Conservation (phyloP, 2,113 vertebrate species). For the Grallaria varia region DNA sequence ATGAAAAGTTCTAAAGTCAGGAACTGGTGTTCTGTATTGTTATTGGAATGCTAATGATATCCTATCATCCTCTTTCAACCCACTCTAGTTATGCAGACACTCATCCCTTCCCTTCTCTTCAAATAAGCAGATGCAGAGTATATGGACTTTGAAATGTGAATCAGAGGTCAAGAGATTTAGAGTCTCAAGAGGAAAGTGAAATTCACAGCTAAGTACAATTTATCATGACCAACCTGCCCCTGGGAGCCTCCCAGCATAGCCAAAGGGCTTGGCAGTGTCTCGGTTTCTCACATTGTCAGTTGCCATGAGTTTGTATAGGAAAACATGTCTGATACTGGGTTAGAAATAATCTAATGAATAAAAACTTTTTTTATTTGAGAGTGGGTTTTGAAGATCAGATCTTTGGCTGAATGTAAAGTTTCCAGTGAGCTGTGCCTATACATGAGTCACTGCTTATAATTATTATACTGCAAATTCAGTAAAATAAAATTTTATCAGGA, state of each 20-base stretch:
- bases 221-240: neutral
- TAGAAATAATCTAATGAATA: neutral
- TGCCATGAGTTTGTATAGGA: neutral
- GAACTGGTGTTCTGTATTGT: neutral
- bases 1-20: neutral
- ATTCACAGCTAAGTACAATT: neutral
- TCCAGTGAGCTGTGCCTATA: neutral
- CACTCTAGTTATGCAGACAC: neutral
- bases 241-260: neutral
- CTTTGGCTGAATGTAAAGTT: neutral
- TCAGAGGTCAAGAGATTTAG: neutral
- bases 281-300: neutral
- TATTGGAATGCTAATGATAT: neutral
- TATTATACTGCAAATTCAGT: neutral
- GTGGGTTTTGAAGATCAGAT: neutral
- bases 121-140: neutral
- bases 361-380: neutral
- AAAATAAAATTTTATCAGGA: neutral
- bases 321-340: neutral
- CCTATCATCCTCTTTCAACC: neutral
- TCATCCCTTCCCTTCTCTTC: neutral
- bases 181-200: neutral
- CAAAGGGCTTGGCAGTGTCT: neutral
- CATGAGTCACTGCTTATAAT: neutral
- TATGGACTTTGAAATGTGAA: neutral